These are phyloP conservation scores for Diogma glabrata DNA, from an alignment of 2,888 invertebrate species.

Conservation along the genomic window DNA sequence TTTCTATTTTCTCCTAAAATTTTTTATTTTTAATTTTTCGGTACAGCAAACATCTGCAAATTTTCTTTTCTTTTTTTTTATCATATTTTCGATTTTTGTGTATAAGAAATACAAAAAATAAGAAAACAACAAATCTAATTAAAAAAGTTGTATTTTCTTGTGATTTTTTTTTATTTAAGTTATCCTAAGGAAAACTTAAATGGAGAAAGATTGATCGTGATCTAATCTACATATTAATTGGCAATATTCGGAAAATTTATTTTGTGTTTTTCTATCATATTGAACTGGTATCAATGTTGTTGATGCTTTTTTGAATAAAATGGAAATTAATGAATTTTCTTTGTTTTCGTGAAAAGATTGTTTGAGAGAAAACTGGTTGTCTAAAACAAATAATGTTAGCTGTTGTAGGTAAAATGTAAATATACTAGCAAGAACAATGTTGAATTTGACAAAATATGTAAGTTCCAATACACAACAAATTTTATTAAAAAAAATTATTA, in stretches of 20 bases:
- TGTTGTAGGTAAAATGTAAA: too few relatives aligned
- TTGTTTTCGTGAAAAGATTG: too few relatives aligned
- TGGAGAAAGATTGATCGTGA: constrained; percentile 8
- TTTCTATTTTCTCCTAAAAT: not conserved
- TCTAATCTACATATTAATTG: constrained; percentile 12
- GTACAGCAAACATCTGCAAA: constrained; percentile 7
- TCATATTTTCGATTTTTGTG: not conserved
- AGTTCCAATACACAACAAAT: too few relatives aligned
- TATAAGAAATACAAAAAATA: not conserved
- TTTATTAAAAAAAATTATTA: too few relatives aligned
- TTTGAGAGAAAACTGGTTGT: too few relatives aligned
- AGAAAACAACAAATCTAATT: constrained; percentile 8
- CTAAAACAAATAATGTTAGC: too few relatives aligned
- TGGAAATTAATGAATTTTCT: too few relatives aligned
- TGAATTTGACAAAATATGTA: too few relatives aligned
- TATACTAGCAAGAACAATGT: too few relatives aligned
- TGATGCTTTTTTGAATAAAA: too few relatives aligned
- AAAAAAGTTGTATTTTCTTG: constrained; percentile 5
- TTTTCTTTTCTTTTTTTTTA: not conserved
- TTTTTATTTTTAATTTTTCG: constrained; percentile 3
- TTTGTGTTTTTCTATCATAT: too few relatives aligned
- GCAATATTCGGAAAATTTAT: constrained; percentile 5
- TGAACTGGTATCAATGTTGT: too few relatives aligned
- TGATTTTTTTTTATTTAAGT: not conserved
- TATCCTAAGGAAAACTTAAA: not conserved